Evolutionary conservation across 2,888 invertebrate species (phyloP).

Genomic region (Dexiosoma caninum): DNA sequence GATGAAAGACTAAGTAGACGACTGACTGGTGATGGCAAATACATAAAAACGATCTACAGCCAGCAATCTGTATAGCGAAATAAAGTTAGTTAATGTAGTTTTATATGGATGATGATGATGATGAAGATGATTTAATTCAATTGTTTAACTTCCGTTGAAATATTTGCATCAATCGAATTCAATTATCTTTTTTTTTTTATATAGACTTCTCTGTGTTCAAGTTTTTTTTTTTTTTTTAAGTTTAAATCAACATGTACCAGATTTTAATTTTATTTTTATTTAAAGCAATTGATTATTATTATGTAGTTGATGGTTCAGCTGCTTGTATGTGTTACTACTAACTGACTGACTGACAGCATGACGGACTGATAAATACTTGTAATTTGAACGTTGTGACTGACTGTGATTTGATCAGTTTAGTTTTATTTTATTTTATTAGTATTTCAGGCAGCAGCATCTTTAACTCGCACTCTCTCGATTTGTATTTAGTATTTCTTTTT

Average conservation of each 20-base stretch:
- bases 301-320: slow-evolving; percentile 51
- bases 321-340: background rate
- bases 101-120: too few relatives aligned
- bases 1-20: slow-evolving; percentile 10
- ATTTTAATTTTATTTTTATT: slow-evolving; percentile 62
- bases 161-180: slow-evolving; percentile 67
- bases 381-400: slow-evolving; percentile 37
- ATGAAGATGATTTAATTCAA: slow-evolving; percentile 59
- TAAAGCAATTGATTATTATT: slow-evolving; percentile 64
- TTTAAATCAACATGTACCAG: slow-evolving; percentile 55
- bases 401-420: slow-evolving; percentile 50
- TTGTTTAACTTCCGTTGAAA: slow-evolving; percentile 63
- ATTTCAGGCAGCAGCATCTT: slow-evolving; percentile 34
- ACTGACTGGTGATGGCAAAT: slow-evolving; percentile 14
- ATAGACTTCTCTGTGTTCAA: background rate
- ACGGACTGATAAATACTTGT: slow-evolving; percentile 42
- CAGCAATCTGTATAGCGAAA: slow-evolving; percentile 37
- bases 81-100: slow-evolving; percentile 44
- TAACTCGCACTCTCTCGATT: slow-evolving; percentile 46
- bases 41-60: slow-evolving; percentile 25
- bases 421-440: slow-evolving; percentile 1
- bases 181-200: slow-evolving; percentile 62
- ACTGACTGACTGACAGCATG: slow-evolving; percentile 21
- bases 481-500: slow-evolving; percentile 18
- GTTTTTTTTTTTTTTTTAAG: slow-evolving; percentile 22